These are phyloP conservation scores for Drosophila flavopinicola DNA, from an alignment of 2,888 invertebrate genomes.

Conservation along the genomic window DNA sequence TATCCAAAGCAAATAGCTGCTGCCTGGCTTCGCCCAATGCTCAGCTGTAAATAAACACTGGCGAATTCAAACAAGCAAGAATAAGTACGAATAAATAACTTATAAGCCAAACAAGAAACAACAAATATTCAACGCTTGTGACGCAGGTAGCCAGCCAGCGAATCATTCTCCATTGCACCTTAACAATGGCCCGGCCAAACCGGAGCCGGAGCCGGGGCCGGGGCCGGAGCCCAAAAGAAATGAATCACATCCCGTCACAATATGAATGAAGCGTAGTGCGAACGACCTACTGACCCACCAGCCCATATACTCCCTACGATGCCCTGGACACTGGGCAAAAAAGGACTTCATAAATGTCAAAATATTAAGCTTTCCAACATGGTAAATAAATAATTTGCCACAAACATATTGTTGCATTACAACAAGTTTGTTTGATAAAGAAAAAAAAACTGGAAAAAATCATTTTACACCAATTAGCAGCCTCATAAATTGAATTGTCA, in stretches of 20 bases:
- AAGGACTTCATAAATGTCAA: not conserved
- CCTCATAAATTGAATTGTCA: too few species aligned
- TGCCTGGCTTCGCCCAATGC: constrained; percentile 49
- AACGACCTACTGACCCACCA: constrained; percentile 55
- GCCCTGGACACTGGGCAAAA: constrained; percentile 25
- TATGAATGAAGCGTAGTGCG: constrained; percentile 57
- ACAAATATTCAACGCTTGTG: constrained; percentile 24
- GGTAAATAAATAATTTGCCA: too few species aligned
- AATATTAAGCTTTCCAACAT: too few species aligned
- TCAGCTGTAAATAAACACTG: constrained; percentile 77
- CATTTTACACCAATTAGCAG: too few species aligned
- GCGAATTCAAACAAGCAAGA: constrained; percentile 78
- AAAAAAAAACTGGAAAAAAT: too few species aligned
- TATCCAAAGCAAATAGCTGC: constrained; percentile 51
- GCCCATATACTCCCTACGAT: constrained; percentile 14
- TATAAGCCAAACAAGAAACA: constrained; percentile 62
- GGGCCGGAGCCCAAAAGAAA: constrained; percentile 38
- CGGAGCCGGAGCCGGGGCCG: constrained; percentile 10
- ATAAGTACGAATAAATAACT: constrained; percentile 79
- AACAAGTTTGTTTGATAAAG: too few species aligned
- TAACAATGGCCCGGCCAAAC: constrained; percentile 62
- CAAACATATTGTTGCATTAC: too few species aligned
- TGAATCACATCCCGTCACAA: constrained; percentile 70
- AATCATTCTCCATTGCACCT: constrained; percentile 64
- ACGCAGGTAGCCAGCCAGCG: constrained; percentile 33